These are phyloP conservation scores for Leptinotarsa rubiginosa DNA, from an alignment of 2,888 invertebrate species.

Conservation along the genomic window DNA sequence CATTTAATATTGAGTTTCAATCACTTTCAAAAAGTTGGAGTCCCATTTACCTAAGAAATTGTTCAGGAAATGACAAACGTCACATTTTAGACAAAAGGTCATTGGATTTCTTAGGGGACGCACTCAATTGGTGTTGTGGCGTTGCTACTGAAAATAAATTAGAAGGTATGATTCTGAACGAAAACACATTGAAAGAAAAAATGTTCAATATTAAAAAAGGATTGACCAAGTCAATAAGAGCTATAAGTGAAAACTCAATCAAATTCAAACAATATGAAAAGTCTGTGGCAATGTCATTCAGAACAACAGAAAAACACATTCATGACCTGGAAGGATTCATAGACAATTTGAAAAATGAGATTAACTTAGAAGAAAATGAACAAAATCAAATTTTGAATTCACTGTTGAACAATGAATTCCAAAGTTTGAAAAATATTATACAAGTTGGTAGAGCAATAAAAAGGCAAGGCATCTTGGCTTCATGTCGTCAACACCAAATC, in stretches of 20 bases:
- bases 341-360: constrained; percentile 9
- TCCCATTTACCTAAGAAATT: background rate
- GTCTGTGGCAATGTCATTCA: background rate
- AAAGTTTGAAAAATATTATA: constrained; percentile 5
- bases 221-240: constrained; percentile 6
- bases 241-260: background rate
- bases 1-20: background rate
- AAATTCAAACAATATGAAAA: constrained; percentile 3
- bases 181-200: background rate
- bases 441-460: constrained; percentile 7
- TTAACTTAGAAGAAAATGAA: background rate
- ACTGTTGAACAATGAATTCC: background rate
- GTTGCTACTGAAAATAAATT: constrained; percentile 33
- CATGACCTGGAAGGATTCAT: background rate
- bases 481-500: constrained; percentile 19
- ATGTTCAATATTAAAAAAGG: background rate
- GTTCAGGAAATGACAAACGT: background rate
- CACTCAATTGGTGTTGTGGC: constrained; percentile 37
- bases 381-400: background rate
- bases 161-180: constrained; percentile 17
- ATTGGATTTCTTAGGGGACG: constrained; percentile 31
- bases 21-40: background rate
- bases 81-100: constrained; percentile 16
- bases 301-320: background rate
- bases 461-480: background rate